These are phyloP conservation scores for Meteorus sp. DNA, from an alignment of 1,140 invertebrate genomes.

Conservation along the genomic window DNA sequence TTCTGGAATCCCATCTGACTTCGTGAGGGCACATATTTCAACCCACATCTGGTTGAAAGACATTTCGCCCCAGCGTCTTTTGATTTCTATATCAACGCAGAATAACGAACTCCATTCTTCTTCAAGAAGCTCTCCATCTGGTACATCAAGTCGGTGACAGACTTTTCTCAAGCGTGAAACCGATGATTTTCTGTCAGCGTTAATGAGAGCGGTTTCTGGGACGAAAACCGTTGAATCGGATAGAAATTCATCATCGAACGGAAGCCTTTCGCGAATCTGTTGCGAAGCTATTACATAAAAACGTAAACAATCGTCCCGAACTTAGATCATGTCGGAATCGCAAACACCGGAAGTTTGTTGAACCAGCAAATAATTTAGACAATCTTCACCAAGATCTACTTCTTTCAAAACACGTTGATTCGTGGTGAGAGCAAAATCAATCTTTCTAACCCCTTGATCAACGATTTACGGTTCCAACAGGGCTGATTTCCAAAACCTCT, in stretches of 20 bases:
- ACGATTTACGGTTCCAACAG: not conserved
- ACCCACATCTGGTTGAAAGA: slow-evolving; percentile 20
- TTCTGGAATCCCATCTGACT: slow-evolving; percentile 3
- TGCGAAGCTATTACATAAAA: slow-evolving; percentile 14
- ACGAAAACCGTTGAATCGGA: slow-evolving; percentile 11
- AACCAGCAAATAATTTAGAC: slow-evolving; percentile 1
- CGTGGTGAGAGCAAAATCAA: not conserved
- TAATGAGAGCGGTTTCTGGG: not conserved
- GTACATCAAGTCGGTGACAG: not conserved
- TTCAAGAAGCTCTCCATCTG: not conserved
- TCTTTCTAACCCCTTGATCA: slow-evolving; percentile 1
- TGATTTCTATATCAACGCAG: not conserved
- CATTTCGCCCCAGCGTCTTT: slow-evolving; percentile 3
- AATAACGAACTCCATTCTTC: slow-evolving; percentile 18
- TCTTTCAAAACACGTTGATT: not conserved
- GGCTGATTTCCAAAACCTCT: slow-evolving; percentile 6
- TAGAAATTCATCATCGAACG: slow-evolving; percentile 18
- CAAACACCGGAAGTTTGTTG: not conserved
- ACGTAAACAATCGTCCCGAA: not conserved
- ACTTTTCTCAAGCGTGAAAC: not conserved
- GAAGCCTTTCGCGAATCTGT: slow-evolving; percentile 12
- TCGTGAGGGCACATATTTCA: slow-evolving; percentile 4
- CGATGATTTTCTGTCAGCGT: not conserved
- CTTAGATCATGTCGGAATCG: not conserved
- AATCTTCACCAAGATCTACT: slow-evolving; percentile 4